A percentile compares a stretch with the other conserved stretches of the same genome.
Conservation (phyloP, 2,797 vertebrate species). For the Acanthurus leucopareius region DNA sequence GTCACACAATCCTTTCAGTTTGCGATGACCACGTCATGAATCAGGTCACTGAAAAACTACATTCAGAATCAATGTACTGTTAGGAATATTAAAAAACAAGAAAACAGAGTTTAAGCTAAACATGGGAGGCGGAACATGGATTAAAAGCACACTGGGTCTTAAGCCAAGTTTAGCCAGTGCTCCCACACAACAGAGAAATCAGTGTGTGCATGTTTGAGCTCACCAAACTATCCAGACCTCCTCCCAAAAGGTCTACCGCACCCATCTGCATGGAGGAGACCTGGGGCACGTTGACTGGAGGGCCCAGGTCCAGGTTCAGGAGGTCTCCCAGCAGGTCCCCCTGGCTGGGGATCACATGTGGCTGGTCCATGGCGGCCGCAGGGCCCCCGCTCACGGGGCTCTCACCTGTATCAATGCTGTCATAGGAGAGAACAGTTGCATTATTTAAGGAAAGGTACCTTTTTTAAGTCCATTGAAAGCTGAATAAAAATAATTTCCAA, state of each 20-base stretch:
- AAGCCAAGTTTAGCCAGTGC: not conserved
- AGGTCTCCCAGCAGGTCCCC: conserved; percentile 97
- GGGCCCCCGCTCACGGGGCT: conserved; percentile 92
- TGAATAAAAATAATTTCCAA: too few species aligned
- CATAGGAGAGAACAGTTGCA: not conserved
- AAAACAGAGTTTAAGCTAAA: too few species aligned
- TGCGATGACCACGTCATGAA: too few species aligned
- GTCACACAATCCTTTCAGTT: too few species aligned
- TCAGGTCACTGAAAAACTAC: too few species aligned
- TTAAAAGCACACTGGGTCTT: not conserved
- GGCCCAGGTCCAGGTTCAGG: conserved; percentile 96
- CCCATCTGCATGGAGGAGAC: conserved; percentile 97
- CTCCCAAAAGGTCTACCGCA: conserved; percentile 96
- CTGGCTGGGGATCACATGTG: conserved; percentile 95
- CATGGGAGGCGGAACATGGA: not conserved
- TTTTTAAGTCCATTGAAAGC: too few species aligned
- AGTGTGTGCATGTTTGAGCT: conserved; percentile 61
- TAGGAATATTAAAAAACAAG: too few species aligned
- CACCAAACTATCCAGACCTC: conserved; percentile 97
- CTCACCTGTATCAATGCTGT: conserved; percentile 94
- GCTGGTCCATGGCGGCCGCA: conserved; percentile 90
- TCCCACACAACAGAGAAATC: not conserved
- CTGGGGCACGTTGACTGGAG: conserved; percentile 95
- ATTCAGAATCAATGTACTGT: too few species aligned
- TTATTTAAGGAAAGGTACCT: too few species aligned